Evolutionary conservation across 2,113 vertebrate genomes (phyloP).

Genomic region (Prinia subflava): DNA sequence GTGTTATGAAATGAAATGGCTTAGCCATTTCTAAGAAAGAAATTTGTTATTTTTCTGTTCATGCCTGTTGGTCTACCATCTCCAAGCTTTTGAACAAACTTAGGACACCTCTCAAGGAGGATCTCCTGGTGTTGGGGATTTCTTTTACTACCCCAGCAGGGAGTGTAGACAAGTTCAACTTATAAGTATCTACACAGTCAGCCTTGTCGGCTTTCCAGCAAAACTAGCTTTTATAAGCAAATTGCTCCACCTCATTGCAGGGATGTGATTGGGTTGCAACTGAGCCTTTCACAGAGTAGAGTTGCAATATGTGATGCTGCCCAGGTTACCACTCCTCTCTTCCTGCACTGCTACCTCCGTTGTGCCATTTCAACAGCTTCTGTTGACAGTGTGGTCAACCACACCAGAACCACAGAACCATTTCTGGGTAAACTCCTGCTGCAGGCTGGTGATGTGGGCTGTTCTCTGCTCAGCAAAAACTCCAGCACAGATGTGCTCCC

Average conservation of each 20-base stretch:
- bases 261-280: not conserved
- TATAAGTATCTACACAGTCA: not conserved
- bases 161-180: not conserved
- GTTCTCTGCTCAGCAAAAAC: not conserved
- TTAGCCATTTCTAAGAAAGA: not conserved
- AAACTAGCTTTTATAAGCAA: not conserved
- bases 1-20: not conserved
- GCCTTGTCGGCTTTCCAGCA: not conserved
- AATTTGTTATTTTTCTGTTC: not conserved
- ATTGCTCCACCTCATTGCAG: not conserved
- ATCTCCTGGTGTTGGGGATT: not conserved
- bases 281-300: not conserved
- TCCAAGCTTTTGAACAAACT: not conserved
- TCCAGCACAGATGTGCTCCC: not conserved
- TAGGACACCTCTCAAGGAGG: not conserved
- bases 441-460: not conserved
- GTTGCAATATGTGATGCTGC: not conserved
- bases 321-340: not conserved
- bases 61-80: not conserved
- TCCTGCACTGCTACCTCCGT: not conserved
- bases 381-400: not conserved
- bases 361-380: not conserved
- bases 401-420: rapidly evolving
- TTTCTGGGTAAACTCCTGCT: not conserved
- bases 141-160: not conserved